Percentiles rank a stretch among this genome's conserved stretches.
phyloP scores from a whole-genome alignment of 2,113 vertebrate genomes.

The Centrocercus urophasianus region DNA sequence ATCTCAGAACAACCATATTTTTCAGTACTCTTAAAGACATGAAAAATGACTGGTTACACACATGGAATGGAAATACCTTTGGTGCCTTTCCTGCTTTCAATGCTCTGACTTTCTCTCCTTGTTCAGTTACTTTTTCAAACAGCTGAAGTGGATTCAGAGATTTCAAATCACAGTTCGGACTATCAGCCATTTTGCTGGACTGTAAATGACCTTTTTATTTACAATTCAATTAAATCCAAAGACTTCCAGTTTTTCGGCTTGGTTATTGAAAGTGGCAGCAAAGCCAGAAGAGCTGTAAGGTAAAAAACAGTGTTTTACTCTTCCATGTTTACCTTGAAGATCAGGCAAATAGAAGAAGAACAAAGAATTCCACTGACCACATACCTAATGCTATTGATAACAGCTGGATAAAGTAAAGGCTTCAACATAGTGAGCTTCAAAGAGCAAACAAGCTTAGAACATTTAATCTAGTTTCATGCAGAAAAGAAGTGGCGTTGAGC shows the following conservation, averaged over 20 bases:
- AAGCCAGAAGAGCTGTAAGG: slow-evolving; percentile 8
- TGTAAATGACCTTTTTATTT: neutral
- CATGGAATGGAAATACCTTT: slow-evolving; percentile 78
- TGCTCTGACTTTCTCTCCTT: slow-evolving; percentile 86
- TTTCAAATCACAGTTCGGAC: slow-evolving; percentile 62
- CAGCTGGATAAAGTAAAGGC: neutral
- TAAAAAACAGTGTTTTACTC: neutral
- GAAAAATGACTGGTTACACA: neutral
- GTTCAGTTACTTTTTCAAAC: slow-evolving; percentile 83
- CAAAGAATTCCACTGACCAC: neutral
- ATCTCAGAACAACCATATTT: neutral
- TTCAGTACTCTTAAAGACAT: neutral
- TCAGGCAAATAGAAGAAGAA: neutral
- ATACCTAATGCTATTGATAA: neutral
- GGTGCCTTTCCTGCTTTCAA: slow-evolving; percentile 87
- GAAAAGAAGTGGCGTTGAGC: neutral
- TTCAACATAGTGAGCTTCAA: neutral
- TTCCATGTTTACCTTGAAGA: neutral
- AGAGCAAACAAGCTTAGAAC: neutral
- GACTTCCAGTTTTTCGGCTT: neutral
- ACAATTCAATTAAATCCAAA: neutral
- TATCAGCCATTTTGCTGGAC: slow-evolving; percentile 79
- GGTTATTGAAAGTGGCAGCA: neutral
- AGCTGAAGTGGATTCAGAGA: slow-evolving; percentile 80
- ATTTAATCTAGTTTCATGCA: neutral